phyloP scores from a whole-genome alignment of 2,113 vertebrate genomes.

The Dasyornis broadbenti region DNA sequence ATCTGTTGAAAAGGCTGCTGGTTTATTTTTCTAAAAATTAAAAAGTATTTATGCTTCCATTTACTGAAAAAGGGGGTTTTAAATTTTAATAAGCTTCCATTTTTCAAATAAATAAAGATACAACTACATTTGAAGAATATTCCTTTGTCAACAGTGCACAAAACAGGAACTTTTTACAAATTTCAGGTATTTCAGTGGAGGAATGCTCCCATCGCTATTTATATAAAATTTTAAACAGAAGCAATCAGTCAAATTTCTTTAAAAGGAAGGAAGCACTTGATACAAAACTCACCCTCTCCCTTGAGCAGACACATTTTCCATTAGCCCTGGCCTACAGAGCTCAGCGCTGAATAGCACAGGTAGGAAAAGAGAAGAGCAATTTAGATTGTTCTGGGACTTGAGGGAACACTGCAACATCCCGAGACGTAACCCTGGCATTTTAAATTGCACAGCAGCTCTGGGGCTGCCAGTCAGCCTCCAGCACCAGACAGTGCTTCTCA shows the following conservation, averaged over 20 bases:
- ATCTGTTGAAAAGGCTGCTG: accelerated
- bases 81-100: not conserved
- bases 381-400: not conserved
- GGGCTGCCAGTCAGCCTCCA: not conserved
- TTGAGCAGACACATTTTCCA: not conserved
- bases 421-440: not conserved
- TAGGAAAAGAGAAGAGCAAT: not conserved
- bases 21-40: not conserved
- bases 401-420: not conserved
- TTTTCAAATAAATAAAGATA: not conserved
- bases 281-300: not conserved
- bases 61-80: not conserved
- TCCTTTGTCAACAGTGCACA: not conserved
- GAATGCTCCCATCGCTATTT: not conserved
- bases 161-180: not conserved
- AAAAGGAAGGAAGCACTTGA: not conserved
- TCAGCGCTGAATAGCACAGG: not conserved
- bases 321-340: not conserved
- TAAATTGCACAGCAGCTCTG: not conserved
- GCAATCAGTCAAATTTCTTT: not conserved
- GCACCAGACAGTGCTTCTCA: not conserved
- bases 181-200: not conserved
- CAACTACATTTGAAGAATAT: accelerated
- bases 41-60: not conserved
- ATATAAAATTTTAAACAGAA: not conserved